Evolutionary conservation across 2,888 invertebrate genomes (phyloP), one percentile per base, ranked within the genome.

Genomic region (Cheilosia vernalis): DNA sequence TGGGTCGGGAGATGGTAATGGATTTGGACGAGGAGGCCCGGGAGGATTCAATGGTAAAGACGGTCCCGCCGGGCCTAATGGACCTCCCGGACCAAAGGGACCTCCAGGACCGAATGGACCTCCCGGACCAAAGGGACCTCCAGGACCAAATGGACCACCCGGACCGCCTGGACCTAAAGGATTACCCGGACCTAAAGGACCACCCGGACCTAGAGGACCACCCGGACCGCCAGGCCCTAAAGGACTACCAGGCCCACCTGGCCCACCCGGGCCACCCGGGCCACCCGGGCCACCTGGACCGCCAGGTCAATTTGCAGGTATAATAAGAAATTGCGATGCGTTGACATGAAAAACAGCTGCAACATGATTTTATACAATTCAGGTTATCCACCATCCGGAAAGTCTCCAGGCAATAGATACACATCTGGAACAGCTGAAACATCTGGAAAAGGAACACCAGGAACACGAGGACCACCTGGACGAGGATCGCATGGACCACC

Each of bases 101-200:
- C 88, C 87, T 49, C 90, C 89, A 7, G 91, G 90, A 87, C 79
- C 89, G 93, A 73, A 76, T 60, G 87, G 87, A 15, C 90, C 90
- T 49, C 76, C 89, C 42, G 87, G 89, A 56, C 44, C 44, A 3
- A 88, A 88, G 58, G 91, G 90, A 82, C 83, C 88, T 42, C 47
- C 61, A 5, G 90, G 89, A 69, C 84, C 84, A 47, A 87, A 87
- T 4, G 89, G 88, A 27, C 88, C 87, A 55, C 90, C 89, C 10
- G 91, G 90, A 2, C 92, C 92, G 27, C 27, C 27, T 6, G 27
- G 27, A 73, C 77, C 89, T 44, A 27, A 6, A 17, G 87, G 89
- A 51, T 17, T 2, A 44, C n/a, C 15, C 6, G 44, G n/a, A 0
- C 44, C 89, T 44, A 27, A 6, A 17, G 87, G 89, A 51, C 44